These are phyloP conservation scores for Scortum barcoo DNA, from an alignment of 2,113 vertebrate genomes.

Conservation along the genomic window DNA sequence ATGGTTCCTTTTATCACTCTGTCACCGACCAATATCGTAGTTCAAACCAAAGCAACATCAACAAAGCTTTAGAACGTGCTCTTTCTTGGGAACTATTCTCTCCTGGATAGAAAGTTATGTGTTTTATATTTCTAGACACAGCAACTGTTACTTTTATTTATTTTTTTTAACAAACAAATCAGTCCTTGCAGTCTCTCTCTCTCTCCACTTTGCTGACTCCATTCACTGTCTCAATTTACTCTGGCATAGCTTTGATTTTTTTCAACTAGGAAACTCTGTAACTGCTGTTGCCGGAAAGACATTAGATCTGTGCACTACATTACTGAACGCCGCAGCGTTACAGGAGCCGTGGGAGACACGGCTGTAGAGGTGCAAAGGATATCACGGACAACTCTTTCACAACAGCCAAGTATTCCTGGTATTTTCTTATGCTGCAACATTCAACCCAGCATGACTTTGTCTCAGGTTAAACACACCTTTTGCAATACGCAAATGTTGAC, in stretches of 20 bases:
- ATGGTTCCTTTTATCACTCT: neutral
- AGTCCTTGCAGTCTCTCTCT: neutral
- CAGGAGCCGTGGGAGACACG: neutral
- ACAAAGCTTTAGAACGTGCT: neutral
- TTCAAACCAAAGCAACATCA: neutral
- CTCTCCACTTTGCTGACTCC: neutral
- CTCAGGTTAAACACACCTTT: neutral
- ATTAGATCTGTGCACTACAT: neutral
- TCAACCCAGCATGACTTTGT: neutral
- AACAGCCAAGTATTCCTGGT: neutral
- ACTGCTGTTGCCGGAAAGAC: neutral
- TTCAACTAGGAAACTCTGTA: neutral
- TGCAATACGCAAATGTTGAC: neutral
- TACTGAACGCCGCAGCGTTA: neutral
- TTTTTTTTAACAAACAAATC: conserved; percentile 24
- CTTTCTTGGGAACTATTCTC: neutral
- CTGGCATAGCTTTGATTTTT: neutral
- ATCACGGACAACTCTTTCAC: too few species aligned
- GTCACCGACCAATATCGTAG: neutral
- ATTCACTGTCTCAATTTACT: conserved; percentile 7
- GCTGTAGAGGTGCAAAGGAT: neutral
- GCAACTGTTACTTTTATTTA: conserved; percentile 2
- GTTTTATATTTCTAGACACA: neutral
- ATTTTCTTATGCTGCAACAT: neutral
- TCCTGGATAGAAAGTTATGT: neutral